Evolutionary conservation across 2,797 vertebrate genomes (phyloP), one percentile per base, ranked within the genome.

Genomic region (Ispidina picta): DNA sequence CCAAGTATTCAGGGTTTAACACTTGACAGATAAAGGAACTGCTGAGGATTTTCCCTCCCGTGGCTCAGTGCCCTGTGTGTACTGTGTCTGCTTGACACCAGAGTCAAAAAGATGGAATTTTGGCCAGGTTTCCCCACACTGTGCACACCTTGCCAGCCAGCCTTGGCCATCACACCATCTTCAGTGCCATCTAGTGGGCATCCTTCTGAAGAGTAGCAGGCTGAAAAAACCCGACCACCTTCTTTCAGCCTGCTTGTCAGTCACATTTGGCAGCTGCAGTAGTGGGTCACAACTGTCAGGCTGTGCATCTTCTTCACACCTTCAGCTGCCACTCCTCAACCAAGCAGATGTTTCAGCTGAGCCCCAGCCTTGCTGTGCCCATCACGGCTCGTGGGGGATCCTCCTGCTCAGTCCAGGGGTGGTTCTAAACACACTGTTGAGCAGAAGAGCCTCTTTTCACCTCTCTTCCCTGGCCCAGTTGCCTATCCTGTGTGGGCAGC

Each of bases 101-200:
- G 48, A 72, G 59, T 39, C 35, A 39, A 23, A 63, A 29, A 16
- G 20, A 14, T 92, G n/a, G 26, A 73, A 14, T 77, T 92, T 78
- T 71, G 65, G 19, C 41, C 58, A 39, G 8, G 20, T 70, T 84
- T 75, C 28, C 20, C 22, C 21, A 29, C 52, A 31, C 10, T 31
- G 43, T n/a, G 21, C 41, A 15, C 9, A 3, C 19, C 33, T 54
- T 19, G 31, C 49, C 74, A 55, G 26, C 70, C 13, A 48, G 19
- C 46, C 69, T 80, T 58, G 31, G 43, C 41, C 71, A 20, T 92
- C 59, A 68, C 37, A 28, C 74, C 64, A 46, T 66, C 94, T 83
- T 62, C 86, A 72, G 80, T 90, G 95, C 95, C 95, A 93, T 82
- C 95, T 96, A 75, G 88, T 87, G 95, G 95, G 31, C 60, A 80